Evolutionary conservation across 2,797 vertebrate species (phyloP), one percentile per base, ranked within the genome.

Genomic region (Delichon dasypus): DNA sequence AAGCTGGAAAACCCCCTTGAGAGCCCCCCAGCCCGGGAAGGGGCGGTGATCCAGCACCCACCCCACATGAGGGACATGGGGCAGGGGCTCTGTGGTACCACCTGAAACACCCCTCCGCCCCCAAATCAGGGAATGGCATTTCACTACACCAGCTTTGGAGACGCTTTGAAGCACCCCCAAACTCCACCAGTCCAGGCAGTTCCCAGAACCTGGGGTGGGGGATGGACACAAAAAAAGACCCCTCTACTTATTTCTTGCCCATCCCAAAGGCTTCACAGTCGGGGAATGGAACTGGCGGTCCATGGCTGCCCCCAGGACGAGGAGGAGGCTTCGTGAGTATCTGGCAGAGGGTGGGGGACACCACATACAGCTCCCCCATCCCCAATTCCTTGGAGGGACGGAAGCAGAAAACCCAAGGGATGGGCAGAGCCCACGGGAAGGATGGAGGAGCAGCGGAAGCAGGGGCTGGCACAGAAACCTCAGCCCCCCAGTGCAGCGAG

Each of bases 21-120:
- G 27, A 84, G 25, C 3, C 4, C 29, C 54, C 18, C 11, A 19
- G 17, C 44, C 38, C 13, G 12, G 42, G 36, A 71, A 2, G 2
- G 36, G 79, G 85, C 1, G 0, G 90, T 68, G 88, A 91, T 84
- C 96, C 95, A 93, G 93, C 95, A 96, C 58, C 76, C 76, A 45
- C 76, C 50, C 54, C 80, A 66, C 25, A 32, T 1, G 5, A 85
- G 67, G 71, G 51, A 54, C 47, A 30, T 0, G 15, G 30, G 38
- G 21, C 32, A 79, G 50, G 36, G 66, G 45, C 38, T 65, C 61
- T 48, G 26, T 4, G 7, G 44, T 26, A 48, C 7, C 65, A 58
- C 71, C n/a, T 17, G 15, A 57, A 16, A 57, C 55, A 77, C n/a
- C 4, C 29, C 16, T 2, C 3, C 2, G 8, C 36, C 21, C 27